Evolutionary conservation across 2,113 vertebrate genomes (phyloP), one percentile per base, ranked within the genome.

Genomic region (Ameiurus melas): DNA sequence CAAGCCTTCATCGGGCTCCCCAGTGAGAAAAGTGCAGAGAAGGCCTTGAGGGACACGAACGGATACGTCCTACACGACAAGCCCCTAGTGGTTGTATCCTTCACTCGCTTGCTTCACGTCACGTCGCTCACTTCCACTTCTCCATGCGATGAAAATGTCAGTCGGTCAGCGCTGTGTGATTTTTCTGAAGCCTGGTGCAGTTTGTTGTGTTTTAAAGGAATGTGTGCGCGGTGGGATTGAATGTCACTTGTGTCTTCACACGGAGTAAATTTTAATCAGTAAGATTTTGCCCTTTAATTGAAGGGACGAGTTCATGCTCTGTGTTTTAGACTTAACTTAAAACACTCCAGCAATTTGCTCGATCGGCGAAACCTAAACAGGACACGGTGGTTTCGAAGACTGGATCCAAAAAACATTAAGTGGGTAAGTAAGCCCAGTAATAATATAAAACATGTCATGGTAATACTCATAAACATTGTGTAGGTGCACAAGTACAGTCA

Each of bases 61-160:
- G 98, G 98, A 91, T 99, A 97, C 73, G 93, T 98, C 71, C 96
- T 99, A 71, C 95, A 95, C 75, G 97, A 98, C 93, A 99, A 97
- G 93, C 98, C 98, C 78, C 97, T 99, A 93, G 97, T 99, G 55
- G 97, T 99, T 57, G 98, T 99, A 99, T 99, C 98, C 96, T 99
- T 98, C 90, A 80, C 19, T 86, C 19, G 47, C 58, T 66, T 6
- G 20, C 66, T 39, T 58, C 87, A 17, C 2, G 33, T 25, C 80
- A 83, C 8, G n/a, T 57, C 78, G 5, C 75, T 22, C 30, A 25
- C 22, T 77, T 30, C 2, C 47, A 53, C 68, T 58, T 81, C 55
- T 55, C 43, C 22, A 57, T 83, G 39, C 27, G 0, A 64, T 86
- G 73, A 62, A 57, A 51, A 43, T 66, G 77, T 27, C 84, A 71